Base-by-base conservation (phyloP, 2,113 vertebrate genomes). In the Meleagris gallopavo region DNA sequence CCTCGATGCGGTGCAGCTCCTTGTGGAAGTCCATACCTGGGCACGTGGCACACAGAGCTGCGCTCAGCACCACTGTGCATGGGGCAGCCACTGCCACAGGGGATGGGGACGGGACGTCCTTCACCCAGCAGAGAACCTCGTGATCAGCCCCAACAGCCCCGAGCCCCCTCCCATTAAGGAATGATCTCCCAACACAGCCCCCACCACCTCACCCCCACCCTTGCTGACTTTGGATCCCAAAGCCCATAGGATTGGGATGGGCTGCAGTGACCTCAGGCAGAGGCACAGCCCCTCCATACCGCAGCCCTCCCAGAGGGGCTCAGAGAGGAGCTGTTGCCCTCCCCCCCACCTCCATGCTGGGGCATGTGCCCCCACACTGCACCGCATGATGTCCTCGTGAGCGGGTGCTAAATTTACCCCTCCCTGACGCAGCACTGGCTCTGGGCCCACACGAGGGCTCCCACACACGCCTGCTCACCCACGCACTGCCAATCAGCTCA, bases 11-110 rank as follows among this genome's bases (percentile, higher is more conserved):
- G 81, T 98, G 97, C 38, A 99, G 97, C 34, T 99, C 98, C 95
- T 99, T 98, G 61, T 99, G 99, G 94, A 98, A 98, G 76, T 98
- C 98, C 98, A 99, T 98, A 16, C 99, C 99, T 99, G 95, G 22
- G 10, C 9, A 9, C 4, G 13, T 36, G 48, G 75, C 21, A 2
- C 65, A 17, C 1, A 0, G 13, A 73, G 32, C 20, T 2, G 11
- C 0, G 7, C 46, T 79, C 82, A 88, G 69, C 32, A 48, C 34
- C 1, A 0, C 3, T 5, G 5, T 4, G 45, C 17, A 27, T 2
- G 2, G 40, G 2, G 40, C 4, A 3, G 43, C 32, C 82, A 41
- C 27, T 1, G 2, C 43, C 41, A 50, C 3, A 7, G 11, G 2
- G 13, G 13, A 6, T 1, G 1, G 52, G 9, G 9, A 76, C 43